A percentile compares a stretch with the other conserved stretches of the same genome.
Conservation (phyloP, 2,113 vertebrate species). For the Dasypus novemcinctus region DNA sequence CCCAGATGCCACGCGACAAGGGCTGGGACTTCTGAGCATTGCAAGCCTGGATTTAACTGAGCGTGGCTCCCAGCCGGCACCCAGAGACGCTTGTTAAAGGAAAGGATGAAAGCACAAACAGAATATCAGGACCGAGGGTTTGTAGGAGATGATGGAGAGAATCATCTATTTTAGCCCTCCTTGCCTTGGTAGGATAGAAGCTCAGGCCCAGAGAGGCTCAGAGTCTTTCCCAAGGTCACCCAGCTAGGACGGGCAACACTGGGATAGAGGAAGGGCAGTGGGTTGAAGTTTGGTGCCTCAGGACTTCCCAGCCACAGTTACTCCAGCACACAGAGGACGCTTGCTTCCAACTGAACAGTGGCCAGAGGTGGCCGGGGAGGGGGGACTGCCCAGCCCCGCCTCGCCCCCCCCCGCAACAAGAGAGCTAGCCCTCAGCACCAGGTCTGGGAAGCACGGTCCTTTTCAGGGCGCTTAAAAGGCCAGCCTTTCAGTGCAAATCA, state of each 20-base stretch:
- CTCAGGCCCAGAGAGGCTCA: neutral
- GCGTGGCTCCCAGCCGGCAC: neutral
- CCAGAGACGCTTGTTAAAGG: neutral
- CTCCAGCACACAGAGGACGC: accelerated
- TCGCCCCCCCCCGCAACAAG: accelerated
- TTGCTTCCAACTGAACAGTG: accelerated
- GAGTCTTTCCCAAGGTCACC: neutral
- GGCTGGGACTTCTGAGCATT: accelerated
- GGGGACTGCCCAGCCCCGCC: neutral
- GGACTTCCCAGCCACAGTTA: neutral
- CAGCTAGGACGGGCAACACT: neutral
- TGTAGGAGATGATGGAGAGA: accelerated
- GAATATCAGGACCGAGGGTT: accelerated
- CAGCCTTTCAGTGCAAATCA: neutral
- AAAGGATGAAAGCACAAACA: accelerated
- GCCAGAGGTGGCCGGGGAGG: neutral
- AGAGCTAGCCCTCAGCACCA: accelerated
- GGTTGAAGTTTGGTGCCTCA: neutral
- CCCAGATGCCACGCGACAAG: neutral
- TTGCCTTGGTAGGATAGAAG: neutral
- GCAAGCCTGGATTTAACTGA: neutral
- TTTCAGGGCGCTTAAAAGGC: neutral
- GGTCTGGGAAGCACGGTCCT: accelerated
- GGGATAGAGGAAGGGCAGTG: neutral
- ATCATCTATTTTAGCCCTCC: accelerated